Percentiles rank a stretch among this genome's conserved stretches.
Conservation (phyloP, 2,797 vertebrate species). For the Dallia pectoralis region DNA sequence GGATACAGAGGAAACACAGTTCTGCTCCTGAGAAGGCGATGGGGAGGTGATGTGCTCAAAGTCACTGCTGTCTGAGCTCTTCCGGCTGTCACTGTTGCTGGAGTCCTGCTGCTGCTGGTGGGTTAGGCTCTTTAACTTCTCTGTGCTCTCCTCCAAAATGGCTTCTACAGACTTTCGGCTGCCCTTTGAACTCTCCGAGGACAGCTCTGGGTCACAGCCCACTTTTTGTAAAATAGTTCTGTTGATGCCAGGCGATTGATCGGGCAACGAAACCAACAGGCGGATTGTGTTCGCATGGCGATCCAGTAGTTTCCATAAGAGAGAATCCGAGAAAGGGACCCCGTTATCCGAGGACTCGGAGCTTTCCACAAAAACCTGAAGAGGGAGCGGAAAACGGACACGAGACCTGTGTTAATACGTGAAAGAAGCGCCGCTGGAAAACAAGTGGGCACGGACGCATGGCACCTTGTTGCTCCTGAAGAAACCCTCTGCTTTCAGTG, state of each 20-base stretch:
- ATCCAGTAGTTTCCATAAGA: slow-evolving; percentile 95
- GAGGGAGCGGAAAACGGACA: slow-evolving; percentile 10
- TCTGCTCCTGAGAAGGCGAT: slow-evolving; percentile 76
- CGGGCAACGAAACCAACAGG: slow-evolving; percentile 89
- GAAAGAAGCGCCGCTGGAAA: not conserved
- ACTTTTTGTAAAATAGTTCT: slow-evolving; percentile 83
- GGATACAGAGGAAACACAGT: slow-evolving; percentile 79
- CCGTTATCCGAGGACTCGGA: slow-evolving; percentile 88
- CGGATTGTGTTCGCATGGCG: slow-evolving; percentile 97
- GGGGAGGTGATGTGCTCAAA: slow-evolving; percentile 94
- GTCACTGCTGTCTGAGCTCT: slow-evolving; percentile 93
- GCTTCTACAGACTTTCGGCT: slow-evolving; percentile 91
- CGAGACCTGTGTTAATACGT: not conserved
- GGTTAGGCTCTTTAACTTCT: slow-evolving; percentile 95
- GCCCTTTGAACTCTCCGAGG: slow-evolving; percentile 81
- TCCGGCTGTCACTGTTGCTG: slow-evolving; percentile 91
- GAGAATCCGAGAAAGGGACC: slow-evolving; percentile 86
- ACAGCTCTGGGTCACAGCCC: slow-evolving; percentile 74
- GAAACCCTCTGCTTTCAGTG: slow-evolving; percentile 96
- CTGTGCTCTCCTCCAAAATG: slow-evolving; percentile 97
- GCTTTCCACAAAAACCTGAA: slow-evolving; percentile 95
- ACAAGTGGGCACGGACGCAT: not conserved
- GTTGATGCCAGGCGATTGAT: slow-evolving; percentile 86
- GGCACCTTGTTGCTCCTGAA: slow-evolving; percentile 98
- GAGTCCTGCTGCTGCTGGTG: slow-evolving; percentile 80